Evolutionary conservation across 2,888 invertebrate species (phyloP).

Genomic region (Ormyrus rosae): DNA sequence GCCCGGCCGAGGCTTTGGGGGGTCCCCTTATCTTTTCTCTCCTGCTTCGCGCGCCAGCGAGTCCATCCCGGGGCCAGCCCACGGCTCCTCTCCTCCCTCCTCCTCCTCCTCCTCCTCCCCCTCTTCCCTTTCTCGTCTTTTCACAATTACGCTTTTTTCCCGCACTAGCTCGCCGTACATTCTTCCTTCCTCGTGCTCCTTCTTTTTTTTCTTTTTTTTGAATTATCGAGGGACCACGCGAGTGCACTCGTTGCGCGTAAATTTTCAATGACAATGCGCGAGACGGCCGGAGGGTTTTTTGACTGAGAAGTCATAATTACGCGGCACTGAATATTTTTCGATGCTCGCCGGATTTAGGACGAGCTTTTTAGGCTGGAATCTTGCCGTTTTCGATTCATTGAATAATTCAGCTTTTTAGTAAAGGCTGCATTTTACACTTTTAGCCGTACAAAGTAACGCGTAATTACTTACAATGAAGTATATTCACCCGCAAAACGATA

Average conservation of each 20-base stretch:
- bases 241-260: conserved; percentile 4
- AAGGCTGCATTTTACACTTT: too few species aligned
- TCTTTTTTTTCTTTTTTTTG: background rate
- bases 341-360: too few species aligned
- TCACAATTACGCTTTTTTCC: conserved; percentile 46
- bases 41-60: conserved; percentile 49
- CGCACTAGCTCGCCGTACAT: background rate
- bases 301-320: conserved; percentile 22
- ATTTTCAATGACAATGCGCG: background rate
- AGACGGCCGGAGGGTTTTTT: background rate
- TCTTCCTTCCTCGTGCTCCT: background rate
- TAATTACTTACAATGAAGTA: background rate
- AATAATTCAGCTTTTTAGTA: too few species aligned
- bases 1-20: conserved; percentile 72
- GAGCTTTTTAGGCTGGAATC: too few species aligned
- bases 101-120: background rate
- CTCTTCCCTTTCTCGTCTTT: conserved; percentile 15
- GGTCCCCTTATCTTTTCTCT: conserved; percentile 72
- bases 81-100: conserved; percentile 57
- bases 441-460: background rate
- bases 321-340: too few species aligned
- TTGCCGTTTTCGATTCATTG: too few species aligned
- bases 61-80: conserved; percentile 66
- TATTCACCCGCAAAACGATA: background rate
- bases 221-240: background rate